Percentiles rank a stretch among this genome's conserved stretches.
Conservation (phyloP, 2,113 vertebrate genomes). For the Cryptomyrus ogoouensis region DNA sequence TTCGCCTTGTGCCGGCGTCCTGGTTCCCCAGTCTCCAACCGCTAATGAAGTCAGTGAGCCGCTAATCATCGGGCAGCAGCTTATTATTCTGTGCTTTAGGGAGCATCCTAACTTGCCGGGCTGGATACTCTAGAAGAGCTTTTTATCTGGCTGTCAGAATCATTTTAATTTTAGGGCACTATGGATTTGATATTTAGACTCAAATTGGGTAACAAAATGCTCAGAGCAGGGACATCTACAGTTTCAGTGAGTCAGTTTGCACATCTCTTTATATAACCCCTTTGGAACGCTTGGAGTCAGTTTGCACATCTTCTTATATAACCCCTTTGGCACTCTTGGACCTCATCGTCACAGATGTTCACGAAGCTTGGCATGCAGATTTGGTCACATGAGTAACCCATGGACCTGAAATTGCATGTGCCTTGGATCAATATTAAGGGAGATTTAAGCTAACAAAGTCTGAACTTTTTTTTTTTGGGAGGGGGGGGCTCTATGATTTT, state of each 20-base stretch:
- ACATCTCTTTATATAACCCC: too few relatives aligned
- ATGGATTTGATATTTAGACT: neutral
- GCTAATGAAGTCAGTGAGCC: neutral
- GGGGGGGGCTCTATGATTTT: too few relatives aligned
- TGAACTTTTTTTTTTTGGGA: too few relatives aligned
- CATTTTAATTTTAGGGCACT: neutral
- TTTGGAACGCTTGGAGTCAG: too few relatives aligned
- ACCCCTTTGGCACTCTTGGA: neutral
- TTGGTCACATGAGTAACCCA: too few relatives aligned
- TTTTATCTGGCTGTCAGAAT: neutral
- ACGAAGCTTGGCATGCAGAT: too few relatives aligned
- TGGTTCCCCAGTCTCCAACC: neutral
- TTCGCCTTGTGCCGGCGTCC: neutral
- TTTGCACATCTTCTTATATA: neutral
- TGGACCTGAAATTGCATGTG: too few relatives aligned
- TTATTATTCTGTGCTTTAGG: neutral
- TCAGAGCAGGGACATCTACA: neutral
- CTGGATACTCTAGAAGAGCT: neutral
- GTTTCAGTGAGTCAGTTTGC: neutral
- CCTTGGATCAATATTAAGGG: too few relatives aligned
- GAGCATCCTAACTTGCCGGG: neutral
- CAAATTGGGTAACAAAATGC: neutral
- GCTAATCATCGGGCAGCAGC: neutral
- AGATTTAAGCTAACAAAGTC: too few relatives aligned
- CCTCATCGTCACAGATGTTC: too few relatives aligned